Conservation (phyloP, 2,113 vertebrate genomes). For the Larimichthys polyactis region DNA sequence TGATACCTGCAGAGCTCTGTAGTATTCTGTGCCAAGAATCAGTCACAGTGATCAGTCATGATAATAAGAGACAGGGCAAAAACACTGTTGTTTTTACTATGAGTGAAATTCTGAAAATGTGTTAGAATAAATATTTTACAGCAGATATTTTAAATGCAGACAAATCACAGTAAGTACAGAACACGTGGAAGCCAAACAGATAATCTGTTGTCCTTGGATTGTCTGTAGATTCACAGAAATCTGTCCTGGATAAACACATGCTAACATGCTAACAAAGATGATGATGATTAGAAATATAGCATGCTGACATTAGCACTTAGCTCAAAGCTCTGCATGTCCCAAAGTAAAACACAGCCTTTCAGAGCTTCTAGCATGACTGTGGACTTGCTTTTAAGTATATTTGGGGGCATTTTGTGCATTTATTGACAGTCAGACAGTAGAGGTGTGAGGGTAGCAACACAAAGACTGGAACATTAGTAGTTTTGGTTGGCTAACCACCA, state of each 20-base stretch:
- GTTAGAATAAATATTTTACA: not conserved
- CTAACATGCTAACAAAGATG: not conserved
- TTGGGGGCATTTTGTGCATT: not conserved
- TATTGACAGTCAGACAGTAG: not conserved
- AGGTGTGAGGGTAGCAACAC: not conserved
- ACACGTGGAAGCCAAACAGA: slow-evolving; percentile 9
- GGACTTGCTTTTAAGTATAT: not conserved
- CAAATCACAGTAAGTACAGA: not conserved
- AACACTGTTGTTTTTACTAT: not conserved
- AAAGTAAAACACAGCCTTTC: too few species aligned
- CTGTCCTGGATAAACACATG: not conserved
- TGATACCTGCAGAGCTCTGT: slow-evolving; percentile 5
- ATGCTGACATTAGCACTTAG: not conserved
- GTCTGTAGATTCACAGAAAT: not conserved
- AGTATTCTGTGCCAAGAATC: slow-evolving; percentile 14
- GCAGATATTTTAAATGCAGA: not conserved
- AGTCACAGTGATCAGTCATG: slow-evolving; percentile 22
- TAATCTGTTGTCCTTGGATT: not conserved
- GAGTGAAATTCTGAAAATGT: slow-evolving; percentile 1
- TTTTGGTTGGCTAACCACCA: not conserved
- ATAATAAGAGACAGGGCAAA: slow-evolving; percentile 18
- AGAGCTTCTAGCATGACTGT: not conserved
- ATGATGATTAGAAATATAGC: not conserved
- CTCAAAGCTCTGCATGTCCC: too few species aligned
- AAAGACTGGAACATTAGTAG: not conserved